These are phyloP conservation scores for Lobophora halterata DNA, from an alignment of 2,888 invertebrate species.

Conservation along the genomic window DNA sequence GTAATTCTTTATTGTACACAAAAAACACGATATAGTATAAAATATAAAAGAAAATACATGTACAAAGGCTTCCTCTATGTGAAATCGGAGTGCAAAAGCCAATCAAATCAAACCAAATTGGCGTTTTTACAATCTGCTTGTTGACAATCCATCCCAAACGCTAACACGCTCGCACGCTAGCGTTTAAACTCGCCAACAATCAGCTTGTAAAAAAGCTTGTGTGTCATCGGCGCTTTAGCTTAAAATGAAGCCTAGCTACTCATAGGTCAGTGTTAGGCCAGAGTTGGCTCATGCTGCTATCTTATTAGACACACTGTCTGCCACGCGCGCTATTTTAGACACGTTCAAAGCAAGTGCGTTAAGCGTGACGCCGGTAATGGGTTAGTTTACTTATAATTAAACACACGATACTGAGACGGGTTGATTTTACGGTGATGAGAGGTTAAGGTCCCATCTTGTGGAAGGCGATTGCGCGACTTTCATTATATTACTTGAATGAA, in stretches of 20 bases:
- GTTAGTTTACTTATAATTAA: slow-evolving; percentile 53
- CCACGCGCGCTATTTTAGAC: slow-evolving; percentile 19
- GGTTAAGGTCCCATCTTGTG: slow-evolving; percentile 2
- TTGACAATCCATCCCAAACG: too few species aligned
- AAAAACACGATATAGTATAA: too few species aligned
- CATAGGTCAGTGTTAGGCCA: neutral
- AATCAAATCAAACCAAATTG: too few species aligned
- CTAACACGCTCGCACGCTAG: too few species aligned
- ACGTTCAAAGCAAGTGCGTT: slow-evolving; percentile 46
- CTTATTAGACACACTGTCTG: slow-evolving; percentile 23
- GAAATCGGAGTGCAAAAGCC: too few species aligned
- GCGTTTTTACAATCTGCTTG: too few species aligned
- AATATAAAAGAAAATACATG: too few species aligned
- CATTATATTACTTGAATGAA: too few species aligned
- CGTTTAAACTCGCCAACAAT: too few species aligned
- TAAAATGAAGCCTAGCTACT: slow-evolving; percentile 5
- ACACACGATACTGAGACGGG: slow-evolving; percentile 34
- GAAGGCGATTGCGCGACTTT: neutral
- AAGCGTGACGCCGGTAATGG: slow-evolving; percentile 30
- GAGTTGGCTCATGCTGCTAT: slow-evolving; percentile 8
- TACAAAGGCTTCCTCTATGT: too few species aligned
- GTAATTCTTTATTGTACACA: too few species aligned
- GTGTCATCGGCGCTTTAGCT: slow-evolving; percentile 2
- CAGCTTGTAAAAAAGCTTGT: too few species aligned
- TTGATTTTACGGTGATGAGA: slow-evolving; percentile 1